Base-by-base conservation (phyloP, 2,797 vertebrate genomes). In the Hemibagrus guttatus region DNA sequence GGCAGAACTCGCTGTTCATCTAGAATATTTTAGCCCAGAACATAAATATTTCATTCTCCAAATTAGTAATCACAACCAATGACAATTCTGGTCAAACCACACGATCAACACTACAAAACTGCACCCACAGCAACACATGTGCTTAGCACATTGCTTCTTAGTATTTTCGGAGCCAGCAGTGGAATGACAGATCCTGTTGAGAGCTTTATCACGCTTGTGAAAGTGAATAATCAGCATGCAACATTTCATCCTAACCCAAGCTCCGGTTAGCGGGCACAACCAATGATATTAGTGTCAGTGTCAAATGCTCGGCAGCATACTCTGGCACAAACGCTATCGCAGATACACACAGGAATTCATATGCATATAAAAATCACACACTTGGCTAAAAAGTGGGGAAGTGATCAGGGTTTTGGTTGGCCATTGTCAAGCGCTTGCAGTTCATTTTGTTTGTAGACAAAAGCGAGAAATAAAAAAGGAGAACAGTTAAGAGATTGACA, bases 401-500 rank as follows among this genome's bases (percentile, higher is more conserved):
- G 92, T 90, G 91, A 91, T 93, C 87, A 66, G 87, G 82, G 81
- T 81, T 87, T 31, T 26, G 89, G 92, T 94, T 93, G 93, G 94
- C 93, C 93, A 92, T 93, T 93, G 93, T 94, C 94, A 94, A 63
- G 93, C 94, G 28, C 7, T 91, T 91, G 90, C 90, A 71, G 84
- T 93, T 94, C 90, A 92, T 95, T 95, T 94, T 85, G 94, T 94
- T 88, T 75, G 39, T 26, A 5, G 93, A 93, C 92, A 91, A 93
- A 93, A 95, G 94, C 26, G n/a, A 72, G 17, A 59, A 63, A 9
- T 7, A 4, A 56, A 84, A 74, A 75, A 26, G 31, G 35, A 84
- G 58, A 63, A 63, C 8, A 28, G 59, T 46, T 31, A 52, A 63
- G 80, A 84, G 56, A 76, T 49, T 68, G 83, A 84, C 56, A 84